Evolutionary conservation across 2,888 invertebrate species (phyloP).

Genomic region (Chironomus riparius): DNA sequence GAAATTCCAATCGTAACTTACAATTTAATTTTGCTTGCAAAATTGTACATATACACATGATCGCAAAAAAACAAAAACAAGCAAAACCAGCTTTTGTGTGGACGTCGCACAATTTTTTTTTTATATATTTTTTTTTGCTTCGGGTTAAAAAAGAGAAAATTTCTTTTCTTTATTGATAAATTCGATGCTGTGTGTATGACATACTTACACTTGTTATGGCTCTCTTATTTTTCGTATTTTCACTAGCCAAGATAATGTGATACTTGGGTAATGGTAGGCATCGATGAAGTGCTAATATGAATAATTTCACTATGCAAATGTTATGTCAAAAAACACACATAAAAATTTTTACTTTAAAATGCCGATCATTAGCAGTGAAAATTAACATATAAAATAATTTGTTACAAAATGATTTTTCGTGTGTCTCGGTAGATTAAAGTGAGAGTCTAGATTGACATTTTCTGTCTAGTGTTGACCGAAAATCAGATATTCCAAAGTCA

Average conservation of each 20-base stretch:
- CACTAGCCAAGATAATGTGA: background rate
- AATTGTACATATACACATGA: background rate
- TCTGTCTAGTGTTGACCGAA: too few species aligned
- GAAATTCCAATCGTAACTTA: background rate
- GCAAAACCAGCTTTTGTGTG: background rate
- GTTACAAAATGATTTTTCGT: too few species aligned
- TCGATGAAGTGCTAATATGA: too few species aligned
- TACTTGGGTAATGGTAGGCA: background rate
- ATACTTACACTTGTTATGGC: slow-evolving; percentile 8
- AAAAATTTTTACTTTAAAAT: too few species aligned
- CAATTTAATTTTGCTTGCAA: background rate
- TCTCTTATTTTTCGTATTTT: background rate
- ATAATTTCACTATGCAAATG: too few species aligned
- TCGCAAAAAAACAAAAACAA: background rate
- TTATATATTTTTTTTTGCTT: slow-evolving; percentile 2
- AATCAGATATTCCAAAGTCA: too few species aligned
- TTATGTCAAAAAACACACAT: too few species aligned
- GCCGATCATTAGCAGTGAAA: too few species aligned
- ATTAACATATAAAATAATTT: too few species aligned
- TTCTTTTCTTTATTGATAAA: slow-evolving; percentile 27
- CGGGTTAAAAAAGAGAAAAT: slow-evolving; percentile 26
- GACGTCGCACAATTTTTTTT: background rate
- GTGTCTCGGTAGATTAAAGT: too few species aligned
- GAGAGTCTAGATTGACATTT: too few species aligned
- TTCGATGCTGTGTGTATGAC: slow-evolving; percentile 26